Evolutionary conservation across 2,797 vertebrate species (phyloP).

Genomic region (Poecilia wingei): DNA sequence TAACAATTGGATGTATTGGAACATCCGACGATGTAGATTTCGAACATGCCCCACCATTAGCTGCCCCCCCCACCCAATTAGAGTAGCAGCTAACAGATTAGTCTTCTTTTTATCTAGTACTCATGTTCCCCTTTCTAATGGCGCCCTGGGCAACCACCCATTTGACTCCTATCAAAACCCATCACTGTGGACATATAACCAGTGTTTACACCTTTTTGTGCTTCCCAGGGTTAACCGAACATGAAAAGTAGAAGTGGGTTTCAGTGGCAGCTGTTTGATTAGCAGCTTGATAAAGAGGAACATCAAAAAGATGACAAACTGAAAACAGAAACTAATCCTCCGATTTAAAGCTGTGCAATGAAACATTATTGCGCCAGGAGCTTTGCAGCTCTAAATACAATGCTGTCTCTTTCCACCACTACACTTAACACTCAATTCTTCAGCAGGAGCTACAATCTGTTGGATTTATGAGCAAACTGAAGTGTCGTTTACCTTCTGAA

Average conservation of each 20-base stretch:
- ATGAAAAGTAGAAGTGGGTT: not conserved
- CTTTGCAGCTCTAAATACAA: constrained; percentile 11
- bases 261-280: not conserved
- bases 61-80: not conserved
- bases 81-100: not conserved
- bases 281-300: not conserved
- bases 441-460: constrained; percentile 35
- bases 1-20: too few relatives aligned
- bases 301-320: not conserved
- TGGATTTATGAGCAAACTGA: constrained; percentile 56
- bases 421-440: constrained; percentile 25
- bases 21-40: too few relatives aligned
- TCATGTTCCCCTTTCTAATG: not conserved
- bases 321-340: not conserved
- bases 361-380: not conserved
- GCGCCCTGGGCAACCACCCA: not conserved
- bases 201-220: not conserved
- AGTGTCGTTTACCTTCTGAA: constrained; percentile 38
- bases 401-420: constrained; percentile 13
- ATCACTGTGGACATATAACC: not conserved
- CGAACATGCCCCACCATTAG: not conserved
- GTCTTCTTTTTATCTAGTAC: not conserved
- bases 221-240: not conserved
- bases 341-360: not conserved
- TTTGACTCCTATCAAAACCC: not conserved